Evolutionary conservation across 2,888 invertebrate genomes (phyloP), one percentile per base, ranked within the genome.

Genomic region (Sclerodermus sp.): DNA sequence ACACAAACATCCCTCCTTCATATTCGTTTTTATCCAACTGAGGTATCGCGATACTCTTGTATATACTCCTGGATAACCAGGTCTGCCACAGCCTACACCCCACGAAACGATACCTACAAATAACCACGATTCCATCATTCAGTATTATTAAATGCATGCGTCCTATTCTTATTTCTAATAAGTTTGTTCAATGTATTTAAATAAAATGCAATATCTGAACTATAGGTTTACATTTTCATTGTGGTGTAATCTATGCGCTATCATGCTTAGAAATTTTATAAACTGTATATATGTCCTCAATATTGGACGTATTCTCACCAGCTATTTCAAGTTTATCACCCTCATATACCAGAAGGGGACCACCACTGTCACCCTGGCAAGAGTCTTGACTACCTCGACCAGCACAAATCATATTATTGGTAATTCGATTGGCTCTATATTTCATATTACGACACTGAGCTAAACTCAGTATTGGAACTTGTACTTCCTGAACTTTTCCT

Each of bases 321-420:
- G 89, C 87, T 47, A 92, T 88, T 79, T 91, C 90, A 67, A 85
- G 87, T 75, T 87, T 89, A 51, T 89, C 88, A 30, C 87, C 89
- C 60, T 85, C 86, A 56, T 88, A 87, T 2, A 92, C 79, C 0
- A 92, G 80, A 38, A 93, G 79, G 1, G 93, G 93, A 0, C 93
- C 93, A 13, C 93, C 93, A 62, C 91, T 91, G 76, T 93, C 93
- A 0, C 93, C 93, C 79, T 93, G 93, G 67, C 93, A 93, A 0
- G 92, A 92, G 78, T 93, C 93, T 70, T 89, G 87, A 5, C 84
- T 84, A 1, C 90, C 89, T 56, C 85, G 84, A 12, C 93, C 93
- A 8, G 93, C 93, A 73, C 93, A 93, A 50, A 93, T 73, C 93
- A 93, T 93, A 68, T 90, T 91, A 47, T 84, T 82, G 8, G 91